Conservation (phyloP, 2,888 invertebrate genomes). For the Drosophila dives region DNA sequence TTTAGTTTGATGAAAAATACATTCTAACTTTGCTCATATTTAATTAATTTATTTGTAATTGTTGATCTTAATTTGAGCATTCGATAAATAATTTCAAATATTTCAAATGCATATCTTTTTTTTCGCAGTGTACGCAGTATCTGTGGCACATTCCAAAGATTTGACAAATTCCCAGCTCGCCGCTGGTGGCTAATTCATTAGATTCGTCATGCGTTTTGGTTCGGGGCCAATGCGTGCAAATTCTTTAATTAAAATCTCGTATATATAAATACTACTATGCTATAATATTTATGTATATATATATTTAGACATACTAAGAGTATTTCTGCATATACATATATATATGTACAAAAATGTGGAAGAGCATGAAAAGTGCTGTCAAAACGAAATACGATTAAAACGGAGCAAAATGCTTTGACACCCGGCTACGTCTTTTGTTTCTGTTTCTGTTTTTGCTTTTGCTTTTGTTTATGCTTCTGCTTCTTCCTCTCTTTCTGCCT, state of each 20-base stretch:
- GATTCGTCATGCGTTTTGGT: slow-evolving; percentile 45
- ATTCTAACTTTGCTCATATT: neutral
- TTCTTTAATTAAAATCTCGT: slow-evolving; percentile 45
- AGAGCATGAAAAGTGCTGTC: slow-evolving; percentile 33
- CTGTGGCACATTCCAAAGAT: slow-evolving; percentile 35
- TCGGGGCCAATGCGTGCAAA: slow-evolving; percentile 53
- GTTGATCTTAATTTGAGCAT: neutral
- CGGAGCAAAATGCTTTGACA: slow-evolving; percentile 49
- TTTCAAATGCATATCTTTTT: neutral
- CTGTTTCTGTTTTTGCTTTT: slow-evolving; percentile 8
- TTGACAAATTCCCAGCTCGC: slow-evolving; percentile 31
- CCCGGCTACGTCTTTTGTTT: slow-evolving; percentile 48
- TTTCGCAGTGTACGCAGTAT: neutral
- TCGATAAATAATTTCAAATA: neutral
- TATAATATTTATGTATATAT: neutral
- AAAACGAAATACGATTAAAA: slow-evolving; percentile 52
- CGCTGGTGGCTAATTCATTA: slow-evolving; percentile 33
- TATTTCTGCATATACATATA: neutral
- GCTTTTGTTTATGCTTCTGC: neutral
- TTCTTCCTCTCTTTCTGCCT: slow-evolving; percentile 3
- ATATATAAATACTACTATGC: neutral
- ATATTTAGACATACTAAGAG: no score
- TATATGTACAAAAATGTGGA: slow-evolving; percentile 7
- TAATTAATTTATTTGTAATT: neutral
- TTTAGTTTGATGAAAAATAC: neutral